These are phyloP conservation scores for Brachirus orientalis DNA, from an alignment of 2,113 vertebrate genomes.

Conservation along the genomic window DNA sequence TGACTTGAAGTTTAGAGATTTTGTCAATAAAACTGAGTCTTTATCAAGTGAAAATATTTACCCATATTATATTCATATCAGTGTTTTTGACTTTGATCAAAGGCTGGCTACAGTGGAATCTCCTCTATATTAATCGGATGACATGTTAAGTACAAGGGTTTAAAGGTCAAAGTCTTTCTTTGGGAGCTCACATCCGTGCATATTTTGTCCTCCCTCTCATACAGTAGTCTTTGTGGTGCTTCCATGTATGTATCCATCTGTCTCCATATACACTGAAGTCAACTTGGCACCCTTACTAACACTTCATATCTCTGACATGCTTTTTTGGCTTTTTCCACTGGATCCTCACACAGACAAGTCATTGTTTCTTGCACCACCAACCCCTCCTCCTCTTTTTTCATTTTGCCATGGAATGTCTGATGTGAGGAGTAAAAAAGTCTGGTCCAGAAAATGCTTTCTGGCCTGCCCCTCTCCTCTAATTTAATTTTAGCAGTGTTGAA, in stretches of 20 bases:
- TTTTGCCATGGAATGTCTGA: slow-evolving; percentile 69
- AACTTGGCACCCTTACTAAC: slow-evolving; percentile 47
- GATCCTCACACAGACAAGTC: slow-evolving; percentile 67
- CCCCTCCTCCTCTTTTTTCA: slow-evolving; percentile 43
- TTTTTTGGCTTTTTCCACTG: slow-evolving; percentile 44
- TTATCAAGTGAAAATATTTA: not conserved
- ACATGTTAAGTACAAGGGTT: slow-evolving; percentile 34
- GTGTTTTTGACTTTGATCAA: slow-evolving; percentile 25
- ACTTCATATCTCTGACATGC: slow-evolving; percentile 55
- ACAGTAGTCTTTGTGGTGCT: slow-evolving; percentile 58
- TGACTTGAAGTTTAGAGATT: not conserved
- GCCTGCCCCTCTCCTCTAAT: slow-evolving; percentile 67
- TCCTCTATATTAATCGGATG: not conserved
- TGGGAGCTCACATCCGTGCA: not conserved
- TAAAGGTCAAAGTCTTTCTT: slow-evolving; percentile 20
- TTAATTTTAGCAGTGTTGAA: slow-evolving; percentile 80
- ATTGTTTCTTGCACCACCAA: slow-evolving; percentile 60
- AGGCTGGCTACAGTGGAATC: not conserved
- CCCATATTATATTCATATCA: not conserved
- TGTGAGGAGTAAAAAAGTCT: slow-evolving; percentile 64
- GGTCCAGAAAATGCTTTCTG: slow-evolving; percentile 50
- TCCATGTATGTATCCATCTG: slow-evolving; percentile 37
- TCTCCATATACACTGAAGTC: slow-evolving; percentile 51
- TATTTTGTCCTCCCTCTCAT: slow-evolving; percentile 22
- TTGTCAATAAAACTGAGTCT: not conserved